Evolutionary conservation across 2,113 vertebrate species (phyloP).

Genomic region (Dissostichus mawsoni): DNA sequence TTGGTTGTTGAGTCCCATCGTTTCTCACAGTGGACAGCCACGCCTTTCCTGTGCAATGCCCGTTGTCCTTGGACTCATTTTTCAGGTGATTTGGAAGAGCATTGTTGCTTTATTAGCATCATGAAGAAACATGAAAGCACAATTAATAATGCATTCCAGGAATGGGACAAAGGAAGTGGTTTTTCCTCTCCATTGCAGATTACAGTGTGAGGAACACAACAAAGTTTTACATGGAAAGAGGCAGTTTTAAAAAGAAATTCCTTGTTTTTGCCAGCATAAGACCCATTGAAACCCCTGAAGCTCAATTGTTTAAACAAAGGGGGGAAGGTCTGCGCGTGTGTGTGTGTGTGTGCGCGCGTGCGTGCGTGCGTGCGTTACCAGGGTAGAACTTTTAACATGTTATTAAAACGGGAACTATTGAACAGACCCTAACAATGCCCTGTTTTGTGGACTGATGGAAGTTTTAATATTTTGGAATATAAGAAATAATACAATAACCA

Average conservation of each 20-base stretch:
- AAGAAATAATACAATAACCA: neutral
- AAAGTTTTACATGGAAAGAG: conserved; percentile 17
- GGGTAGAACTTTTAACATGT: neutral
- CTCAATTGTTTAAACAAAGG: no score
- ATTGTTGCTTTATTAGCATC: conserved; percentile 83
- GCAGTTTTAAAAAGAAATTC: neutral
- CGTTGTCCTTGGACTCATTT: conserved; percentile 87
- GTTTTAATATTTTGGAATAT: neutral
- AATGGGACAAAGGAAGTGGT: conserved; percentile 77
- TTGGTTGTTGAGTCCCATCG: conserved; percentile 90
- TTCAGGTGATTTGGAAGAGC: conserved; percentile 85
- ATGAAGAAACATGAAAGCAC: conserved; percentile 72
- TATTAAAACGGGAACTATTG: neutral
- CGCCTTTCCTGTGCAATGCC: conserved; percentile 83
- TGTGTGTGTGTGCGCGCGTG: no score
- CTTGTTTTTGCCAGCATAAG: neutral
- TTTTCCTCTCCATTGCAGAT: conserved; percentile 46
- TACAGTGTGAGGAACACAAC: neutral
- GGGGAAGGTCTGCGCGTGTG: no score
- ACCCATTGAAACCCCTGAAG: no score
- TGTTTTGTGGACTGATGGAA: neutral
- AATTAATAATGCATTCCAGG: conserved; percentile 78
- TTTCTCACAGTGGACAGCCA: conserved; percentile 85
- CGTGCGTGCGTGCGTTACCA: neutral
- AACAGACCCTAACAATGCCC: neutral